Conservation (phyloP, 2,888 invertebrate species). For the Rhagonycha fulva region DNA sequence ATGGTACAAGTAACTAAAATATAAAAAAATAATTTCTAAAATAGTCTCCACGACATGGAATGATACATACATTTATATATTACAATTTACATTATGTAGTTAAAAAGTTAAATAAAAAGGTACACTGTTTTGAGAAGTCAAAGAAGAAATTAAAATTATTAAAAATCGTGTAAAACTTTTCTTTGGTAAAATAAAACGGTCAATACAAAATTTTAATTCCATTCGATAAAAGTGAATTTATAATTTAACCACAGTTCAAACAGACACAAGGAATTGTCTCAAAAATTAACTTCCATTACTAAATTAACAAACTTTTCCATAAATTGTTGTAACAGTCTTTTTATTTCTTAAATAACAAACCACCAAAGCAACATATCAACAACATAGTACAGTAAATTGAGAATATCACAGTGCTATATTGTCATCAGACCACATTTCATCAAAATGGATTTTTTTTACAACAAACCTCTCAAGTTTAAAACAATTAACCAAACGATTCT, state of each 20-base stretch:
- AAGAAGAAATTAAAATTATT: neutral
- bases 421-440: constrained; percentile 1
- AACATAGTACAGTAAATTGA: neutral
- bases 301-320: neutral
- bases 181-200: neutral
- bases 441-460: neutral
- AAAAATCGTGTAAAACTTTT: neutral
- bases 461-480: neutral
- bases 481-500: neutral
- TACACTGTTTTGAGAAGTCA: neutral
- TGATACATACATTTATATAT: neutral
- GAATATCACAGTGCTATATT: constrained; percentile 16
- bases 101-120: neutral
- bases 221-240: neutral
- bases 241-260: neutral
- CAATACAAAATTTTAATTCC: neutral
- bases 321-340: neutral
- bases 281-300: neutral
- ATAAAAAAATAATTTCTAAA: neutral
- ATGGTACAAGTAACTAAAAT: neutral
- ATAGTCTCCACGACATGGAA: neutral
- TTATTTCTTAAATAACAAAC: neutral
- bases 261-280: neutral
- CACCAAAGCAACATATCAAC: neutral
- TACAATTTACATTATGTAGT: neutral